These are phyloP conservation scores for Aptenodytes patagonicus DNA, from an alignment of 2,113 vertebrate genomes.

Conservation along the genomic window DNA sequence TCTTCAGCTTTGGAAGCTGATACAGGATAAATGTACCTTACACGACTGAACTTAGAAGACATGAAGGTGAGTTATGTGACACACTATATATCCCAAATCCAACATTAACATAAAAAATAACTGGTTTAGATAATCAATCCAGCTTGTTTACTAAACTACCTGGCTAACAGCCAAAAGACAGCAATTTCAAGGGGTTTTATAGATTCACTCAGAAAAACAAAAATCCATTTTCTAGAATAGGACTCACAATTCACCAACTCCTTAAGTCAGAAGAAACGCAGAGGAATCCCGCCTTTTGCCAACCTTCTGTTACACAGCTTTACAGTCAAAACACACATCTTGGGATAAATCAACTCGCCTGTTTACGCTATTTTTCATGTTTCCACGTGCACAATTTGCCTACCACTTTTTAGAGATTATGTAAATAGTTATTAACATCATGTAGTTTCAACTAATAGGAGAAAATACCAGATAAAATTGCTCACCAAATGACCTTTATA, in stretches of 20 bases:
- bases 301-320: background rate
- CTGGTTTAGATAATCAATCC: background rate
- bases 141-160: background rate
- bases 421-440: conserved; percentile 34
- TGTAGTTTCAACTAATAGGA: background rate
- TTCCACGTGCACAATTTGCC: conserved; percentile 7
- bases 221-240: background rate
- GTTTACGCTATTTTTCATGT: background rate
- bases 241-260: background rate
- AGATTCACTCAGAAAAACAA: background rate
- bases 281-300: background rate
- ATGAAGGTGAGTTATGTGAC: background rate
- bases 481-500: conserved; percentile 24
- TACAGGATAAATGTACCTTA: background rate
- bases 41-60: background rate
- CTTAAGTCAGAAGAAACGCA: background rate
- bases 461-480: conserved; percentile 36
- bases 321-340: background rate
- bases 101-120: background rate
- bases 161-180: background rate
- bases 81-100: background rate
- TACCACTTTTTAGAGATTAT: conserved; percentile 21
- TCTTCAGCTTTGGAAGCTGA: background rate
- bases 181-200: background rate
- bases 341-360: background rate